These are phyloP conservation scores for Ancistrus triradiatus DNA, from an alignment of 2,113 vertebrate genomes.

Conservation along the genomic window DNA sequence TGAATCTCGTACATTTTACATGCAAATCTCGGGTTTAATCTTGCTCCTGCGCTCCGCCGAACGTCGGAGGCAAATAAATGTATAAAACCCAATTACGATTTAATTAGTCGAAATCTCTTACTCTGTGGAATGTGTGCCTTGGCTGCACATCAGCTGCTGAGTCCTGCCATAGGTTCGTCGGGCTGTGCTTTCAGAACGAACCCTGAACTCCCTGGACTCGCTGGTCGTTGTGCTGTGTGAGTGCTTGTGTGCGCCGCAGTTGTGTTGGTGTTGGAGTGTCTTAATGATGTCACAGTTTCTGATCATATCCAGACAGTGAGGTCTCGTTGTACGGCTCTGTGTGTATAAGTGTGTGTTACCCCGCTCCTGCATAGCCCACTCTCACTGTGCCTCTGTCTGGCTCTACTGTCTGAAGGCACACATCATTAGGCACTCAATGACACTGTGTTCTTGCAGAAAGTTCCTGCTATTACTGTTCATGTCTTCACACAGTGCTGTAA, in stretches of 20 bases:
- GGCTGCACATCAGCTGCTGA: slow-evolving; percentile 56
- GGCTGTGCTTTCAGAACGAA: no score
- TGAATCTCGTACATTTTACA: slow-evolving; percentile 75
- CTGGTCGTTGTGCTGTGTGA: no score
- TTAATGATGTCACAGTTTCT: no score
- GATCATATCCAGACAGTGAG: not conserved
- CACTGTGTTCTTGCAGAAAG: slow-evolving; percentile 42
- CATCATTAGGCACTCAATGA: slow-evolving; percentile 47
- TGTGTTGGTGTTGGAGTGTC: no score
- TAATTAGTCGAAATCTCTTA: slow-evolving; percentile 75
- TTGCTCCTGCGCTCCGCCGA: slow-evolving; percentile 55
- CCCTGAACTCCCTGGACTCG: no score
- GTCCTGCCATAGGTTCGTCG: slow-evolving; percentile 53
- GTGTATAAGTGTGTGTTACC: not conserved
- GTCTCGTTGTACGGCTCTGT: not conserved
- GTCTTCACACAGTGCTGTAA: slow-evolving; percentile 18
- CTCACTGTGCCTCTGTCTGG: slow-evolving; percentile 29
- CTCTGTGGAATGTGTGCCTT: slow-evolving; percentile 68
- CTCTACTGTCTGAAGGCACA: slow-evolving; percentile 34
- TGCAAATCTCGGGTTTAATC: slow-evolving; percentile 74
- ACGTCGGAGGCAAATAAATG: slow-evolving; percentile 73
- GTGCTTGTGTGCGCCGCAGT: no score
- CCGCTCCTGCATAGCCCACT: slow-evolving; percentile 3
- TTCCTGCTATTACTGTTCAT: slow-evolving; percentile 28
- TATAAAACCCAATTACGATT: slow-evolving; percentile 78